These are phyloP conservation scores for Maniola jurtina DNA, from an alignment of 1,140 invertebrate species.

Conservation along the genomic window DNA sequence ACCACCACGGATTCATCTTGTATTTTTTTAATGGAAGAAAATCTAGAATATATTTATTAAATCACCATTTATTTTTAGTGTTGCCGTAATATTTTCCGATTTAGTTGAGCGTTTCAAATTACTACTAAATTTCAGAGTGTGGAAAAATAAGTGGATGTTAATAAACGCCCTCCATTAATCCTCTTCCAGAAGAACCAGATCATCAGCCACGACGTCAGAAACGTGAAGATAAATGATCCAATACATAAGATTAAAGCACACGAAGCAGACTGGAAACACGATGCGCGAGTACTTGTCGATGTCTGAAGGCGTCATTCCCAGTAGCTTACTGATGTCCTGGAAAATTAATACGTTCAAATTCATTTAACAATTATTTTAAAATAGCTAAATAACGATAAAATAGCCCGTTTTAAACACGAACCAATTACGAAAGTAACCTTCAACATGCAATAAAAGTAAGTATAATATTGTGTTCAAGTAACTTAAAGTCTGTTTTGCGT, in stretches of 20 bases:
- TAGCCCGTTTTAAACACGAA: conserved; percentile 18
- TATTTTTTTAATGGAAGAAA: neutral
- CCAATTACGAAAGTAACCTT: conserved; percentile 17
- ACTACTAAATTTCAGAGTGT: conserved; percentile 44
- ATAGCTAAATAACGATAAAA: conserved; percentile 6
- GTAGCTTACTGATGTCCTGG: conserved; percentile 91
- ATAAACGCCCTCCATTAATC: conserved; percentile 83
- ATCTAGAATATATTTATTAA: neutral
- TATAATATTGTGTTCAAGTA: conserved; percentile 1
- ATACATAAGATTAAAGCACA: conserved; percentile 98
- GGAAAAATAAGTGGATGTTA: conserved; percentile 66
- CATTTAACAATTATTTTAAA: no score
- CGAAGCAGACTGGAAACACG: conserved; percentile 97
- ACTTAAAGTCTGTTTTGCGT: neutral
- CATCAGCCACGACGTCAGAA: conserved; percentile 95
- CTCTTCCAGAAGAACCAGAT: conserved; percentile 91
- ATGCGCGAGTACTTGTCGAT: conserved; percentile 98
- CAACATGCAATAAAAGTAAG: conserved; percentile 2
- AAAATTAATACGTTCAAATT: conserved; percentile 23
- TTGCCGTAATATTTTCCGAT: no score
- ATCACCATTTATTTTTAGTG: no score
- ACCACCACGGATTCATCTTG: neutral
- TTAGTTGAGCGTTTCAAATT: conserved; percentile 53
- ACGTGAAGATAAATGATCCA: conserved; percentile 98
- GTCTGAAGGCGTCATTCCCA: conserved; percentile 94